Evolutionary conservation across 2,888 invertebrate genomes (phyloP).

Genomic region (Nemurella pictetii): DNA sequence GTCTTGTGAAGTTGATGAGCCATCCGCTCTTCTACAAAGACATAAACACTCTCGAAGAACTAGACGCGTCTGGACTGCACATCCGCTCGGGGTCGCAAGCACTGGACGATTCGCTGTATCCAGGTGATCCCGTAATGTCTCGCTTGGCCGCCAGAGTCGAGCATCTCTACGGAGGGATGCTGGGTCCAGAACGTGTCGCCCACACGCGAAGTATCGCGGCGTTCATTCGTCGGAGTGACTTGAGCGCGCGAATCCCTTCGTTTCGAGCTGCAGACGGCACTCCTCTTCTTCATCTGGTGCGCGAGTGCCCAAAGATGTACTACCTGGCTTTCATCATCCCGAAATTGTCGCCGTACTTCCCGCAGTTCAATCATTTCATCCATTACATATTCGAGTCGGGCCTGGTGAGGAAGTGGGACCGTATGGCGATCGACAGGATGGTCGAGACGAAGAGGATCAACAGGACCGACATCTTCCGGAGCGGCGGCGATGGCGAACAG

Average conservation of each 20-base stretch:
- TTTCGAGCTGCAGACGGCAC: conserved; percentile 45
- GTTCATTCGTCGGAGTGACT: not conserved
- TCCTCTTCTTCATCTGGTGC: conserved; percentile 52
- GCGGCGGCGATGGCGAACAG: not conserved
- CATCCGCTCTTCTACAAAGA: conserved; percentile 53
- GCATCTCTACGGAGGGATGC: not conserved
- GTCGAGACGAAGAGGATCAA: not conserved
- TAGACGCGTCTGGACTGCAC: conserved; percentile 52
- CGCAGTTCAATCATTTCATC: conserved; percentile 47
- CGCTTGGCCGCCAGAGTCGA: not conserved
- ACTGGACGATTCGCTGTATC: not conserved
- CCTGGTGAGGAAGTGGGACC: conserved; percentile 28
- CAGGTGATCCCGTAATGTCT: not conserved
- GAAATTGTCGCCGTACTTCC: conserved; percentile 52
- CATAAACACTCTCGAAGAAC: conserved; percentile 52
- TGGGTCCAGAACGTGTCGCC: conserved; percentile 1
- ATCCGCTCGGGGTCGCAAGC: conserved; percentile 50
- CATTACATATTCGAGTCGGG: conserved; percentile 13
- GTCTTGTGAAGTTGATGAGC: conserved; percentile 53
- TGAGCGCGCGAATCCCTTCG: not conserved
- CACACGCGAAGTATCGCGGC: conserved; percentile 7
- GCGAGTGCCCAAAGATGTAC: conserved; percentile 54
- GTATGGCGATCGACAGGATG: not conserved
- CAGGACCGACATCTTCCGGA: not conserved
- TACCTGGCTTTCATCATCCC: conserved; percentile 54